Evolutionary conservation across 2,113 vertebrate genomes (phyloP).

Genomic region (Trichechus manatus): DNA sequence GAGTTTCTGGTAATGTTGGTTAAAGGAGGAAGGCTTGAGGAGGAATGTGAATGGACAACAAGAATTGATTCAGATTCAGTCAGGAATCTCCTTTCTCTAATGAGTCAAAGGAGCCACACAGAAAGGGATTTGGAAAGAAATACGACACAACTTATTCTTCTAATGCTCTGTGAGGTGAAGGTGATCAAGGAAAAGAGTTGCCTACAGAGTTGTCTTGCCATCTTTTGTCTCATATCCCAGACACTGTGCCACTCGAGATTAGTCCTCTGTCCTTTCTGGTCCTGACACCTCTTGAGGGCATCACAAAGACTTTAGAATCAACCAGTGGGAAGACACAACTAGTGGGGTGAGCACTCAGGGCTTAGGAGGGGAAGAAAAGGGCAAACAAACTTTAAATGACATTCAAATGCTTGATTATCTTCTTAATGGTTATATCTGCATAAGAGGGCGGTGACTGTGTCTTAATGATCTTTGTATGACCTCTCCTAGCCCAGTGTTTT

Average conservation of each 20-base stretch:
- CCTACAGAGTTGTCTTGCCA: neutral
- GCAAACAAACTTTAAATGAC: neutral
- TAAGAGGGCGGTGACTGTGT: neutral
- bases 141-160: neutral
- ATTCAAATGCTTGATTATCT: neutral
- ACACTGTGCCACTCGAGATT: neutral
- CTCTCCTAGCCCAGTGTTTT: neutral
- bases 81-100: neutral
- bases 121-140: slow-evolving; percentile 13
- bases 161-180: neutral
- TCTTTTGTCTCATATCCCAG: neutral
- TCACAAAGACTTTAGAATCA: slow-evolving; percentile 19
- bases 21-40: neutral
- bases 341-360: neutral
- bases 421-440: neutral
- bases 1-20: neutral
- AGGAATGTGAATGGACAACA: neutral
- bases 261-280: neutral
- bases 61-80: neutral
- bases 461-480: neutral
- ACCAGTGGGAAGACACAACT: neutral
- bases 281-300: neutral
- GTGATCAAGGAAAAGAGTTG: neutral
- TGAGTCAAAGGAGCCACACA: neutral
- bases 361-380: neutral